Conservation (phyloP, 2,113 vertebrate species). For the Clarias magur region DNA sequence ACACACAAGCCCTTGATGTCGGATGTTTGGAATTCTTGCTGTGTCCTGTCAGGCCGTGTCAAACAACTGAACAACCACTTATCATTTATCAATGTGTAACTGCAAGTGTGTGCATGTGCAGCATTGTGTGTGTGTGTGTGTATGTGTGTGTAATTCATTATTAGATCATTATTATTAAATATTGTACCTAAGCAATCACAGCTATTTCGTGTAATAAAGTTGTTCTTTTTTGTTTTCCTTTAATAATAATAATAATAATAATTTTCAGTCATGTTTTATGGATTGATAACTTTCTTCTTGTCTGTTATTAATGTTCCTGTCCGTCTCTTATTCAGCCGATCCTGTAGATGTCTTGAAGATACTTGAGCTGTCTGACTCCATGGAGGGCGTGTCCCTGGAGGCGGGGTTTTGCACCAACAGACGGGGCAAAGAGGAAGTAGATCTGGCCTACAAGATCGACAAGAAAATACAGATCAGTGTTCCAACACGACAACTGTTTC, state of each 20-base stretch:
- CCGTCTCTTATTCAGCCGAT: slow-evolving; percentile 58
- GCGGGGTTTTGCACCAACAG: slow-evolving; percentile 82
- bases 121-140: background rate
- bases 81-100: background rate
- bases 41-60: slow-evolving; percentile 14
- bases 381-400: slow-evolving; percentile 76
- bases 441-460: slow-evolving; percentile 80
- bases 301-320: background rate
- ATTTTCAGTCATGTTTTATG: background rate
- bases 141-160: background rate
- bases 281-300: background rate
- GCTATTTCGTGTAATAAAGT: too few species aligned
- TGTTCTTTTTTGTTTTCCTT: background rate
- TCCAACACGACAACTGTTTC: slow-evolving; percentile 83
- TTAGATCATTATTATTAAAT: background rate
- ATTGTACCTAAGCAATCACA: background rate
- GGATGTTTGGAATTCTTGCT: slow-evolving; percentile 34
- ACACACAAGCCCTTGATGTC: background rate
- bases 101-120: slow-evolving; percentile 10
- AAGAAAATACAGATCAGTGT: slow-evolving; percentile 77
- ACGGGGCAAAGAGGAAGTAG: slow-evolving; percentile 68
- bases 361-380: slow-evolving; percentile 75
- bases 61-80: background rate
- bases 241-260: background rate
- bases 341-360: slow-evolving; percentile 78